Evolutionary conservation across 2,888 invertebrate species (phyloP).

Genomic region (Ophion ventricosus): DNA sequence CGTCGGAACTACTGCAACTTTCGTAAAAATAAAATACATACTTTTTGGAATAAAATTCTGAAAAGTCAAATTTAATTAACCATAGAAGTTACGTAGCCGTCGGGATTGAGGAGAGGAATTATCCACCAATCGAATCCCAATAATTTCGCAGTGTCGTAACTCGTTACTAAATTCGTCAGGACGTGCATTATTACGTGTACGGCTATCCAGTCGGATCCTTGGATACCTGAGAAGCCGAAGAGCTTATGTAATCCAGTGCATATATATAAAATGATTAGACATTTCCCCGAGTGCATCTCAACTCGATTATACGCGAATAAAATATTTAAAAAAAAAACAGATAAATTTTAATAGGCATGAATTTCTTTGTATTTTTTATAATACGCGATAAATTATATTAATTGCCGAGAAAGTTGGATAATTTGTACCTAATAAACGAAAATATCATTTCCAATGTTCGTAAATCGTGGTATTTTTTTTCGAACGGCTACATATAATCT

Average conservation of each 20-base stretch:
- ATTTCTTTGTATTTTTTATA: no score
- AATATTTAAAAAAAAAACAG: no score
- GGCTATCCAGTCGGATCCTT: slow-evolving; percentile 60
- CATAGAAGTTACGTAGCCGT: slow-evolving; percentile 58
- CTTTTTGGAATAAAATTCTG: not conserved
- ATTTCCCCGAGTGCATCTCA: no score
- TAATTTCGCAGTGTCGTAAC: slow-evolving; percentile 48
- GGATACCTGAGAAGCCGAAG: slow-evolving; percentile 40
- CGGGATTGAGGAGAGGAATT: slow-evolving; percentile 62
- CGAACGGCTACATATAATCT: no score
- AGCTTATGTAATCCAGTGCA: not conserved
- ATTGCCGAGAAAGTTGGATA: no score
- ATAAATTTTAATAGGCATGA: no score
- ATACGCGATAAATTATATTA: no score
- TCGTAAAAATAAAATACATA: not conserved
- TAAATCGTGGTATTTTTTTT: no score
- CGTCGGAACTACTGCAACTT: slow-evolving; percentile 21
- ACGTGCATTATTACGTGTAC: slow-evolving; percentile 50
- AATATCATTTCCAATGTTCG: no score
- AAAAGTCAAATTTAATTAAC: slow-evolving; percentile 15
- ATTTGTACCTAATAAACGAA: no score
- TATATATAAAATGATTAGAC: not conserved
- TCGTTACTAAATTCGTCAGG: slow-evolving; percentile 52
- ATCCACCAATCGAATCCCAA: slow-evolving; percentile 63
- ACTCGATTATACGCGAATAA: no score